Evolutionary conservation across 2,113 vertebrate species (phyloP).

Genomic region (Gambusia affinis): DNA sequence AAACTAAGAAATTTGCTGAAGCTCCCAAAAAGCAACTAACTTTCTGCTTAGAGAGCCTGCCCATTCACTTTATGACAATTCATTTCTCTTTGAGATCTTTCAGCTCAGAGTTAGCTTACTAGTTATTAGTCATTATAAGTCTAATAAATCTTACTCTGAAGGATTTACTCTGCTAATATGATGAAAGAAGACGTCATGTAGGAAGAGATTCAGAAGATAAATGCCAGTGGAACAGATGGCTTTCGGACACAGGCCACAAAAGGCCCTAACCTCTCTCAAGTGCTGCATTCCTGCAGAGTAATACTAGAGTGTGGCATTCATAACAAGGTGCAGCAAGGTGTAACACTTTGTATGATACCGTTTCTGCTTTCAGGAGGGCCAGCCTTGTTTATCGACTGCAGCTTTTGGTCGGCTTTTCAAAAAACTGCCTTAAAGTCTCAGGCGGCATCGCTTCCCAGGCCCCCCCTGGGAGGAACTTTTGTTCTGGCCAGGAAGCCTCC

Average conservation of each 20-base stretch:
- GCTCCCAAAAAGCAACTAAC: not conserved
- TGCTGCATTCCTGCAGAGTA: constrained; percentile 68
- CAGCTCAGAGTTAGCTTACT: too few species aligned
- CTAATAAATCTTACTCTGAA: constrained; percentile 2
- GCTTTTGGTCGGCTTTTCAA: constrained; percentile 67
- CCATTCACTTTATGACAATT: constrained; percentile 7
- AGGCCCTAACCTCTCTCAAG: constrained; percentile 40
- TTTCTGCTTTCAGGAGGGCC: constrained; percentile 68
- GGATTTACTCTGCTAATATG: not conserved
- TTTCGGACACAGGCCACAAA: constrained; percentile 23
- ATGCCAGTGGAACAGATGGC: constrained; percentile 9
- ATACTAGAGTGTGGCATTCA: constrained; percentile 69
- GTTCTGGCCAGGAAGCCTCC: constrained; percentile 72
- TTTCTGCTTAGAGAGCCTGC: not conserved
- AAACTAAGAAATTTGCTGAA: too few species aligned
- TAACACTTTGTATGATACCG: constrained; percentile 65
- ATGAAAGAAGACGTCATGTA: not conserved
- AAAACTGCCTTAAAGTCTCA: constrained; percentile 74
- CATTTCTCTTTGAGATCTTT: constrained; percentile 12
- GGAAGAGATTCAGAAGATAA: constrained; percentile 13
- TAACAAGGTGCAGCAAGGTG: constrained; percentile 59
- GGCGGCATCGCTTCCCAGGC: constrained; percentile 76
- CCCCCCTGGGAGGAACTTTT: constrained; percentile 75
- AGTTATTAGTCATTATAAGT: not conserved
- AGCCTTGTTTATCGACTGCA: constrained; percentile 72